Percentiles rank a stretch among this genome's conserved stretches.
phyloP scores from a whole-genome alignment of 2,888 invertebrate species.

The Trichogramma evanescens region DNA sequence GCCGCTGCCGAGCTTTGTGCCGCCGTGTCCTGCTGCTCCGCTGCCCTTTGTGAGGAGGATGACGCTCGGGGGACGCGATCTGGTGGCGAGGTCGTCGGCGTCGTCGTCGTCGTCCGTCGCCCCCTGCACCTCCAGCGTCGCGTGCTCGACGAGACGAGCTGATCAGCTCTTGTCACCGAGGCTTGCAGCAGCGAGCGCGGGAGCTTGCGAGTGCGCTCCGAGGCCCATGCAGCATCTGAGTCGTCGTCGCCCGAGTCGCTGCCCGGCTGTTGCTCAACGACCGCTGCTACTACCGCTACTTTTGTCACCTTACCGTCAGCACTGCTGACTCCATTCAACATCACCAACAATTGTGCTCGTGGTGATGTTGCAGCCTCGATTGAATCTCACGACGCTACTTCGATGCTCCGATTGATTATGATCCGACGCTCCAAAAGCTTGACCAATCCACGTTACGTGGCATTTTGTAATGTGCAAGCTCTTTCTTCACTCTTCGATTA shows the following conservation, averaged over 20 bases:
- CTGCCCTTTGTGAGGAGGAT: constrained; percentile 39
- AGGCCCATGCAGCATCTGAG: background rate
- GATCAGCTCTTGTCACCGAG: too few relatives aligned
- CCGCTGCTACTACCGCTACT: background rate
- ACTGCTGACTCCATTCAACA: constrained; percentile 20
- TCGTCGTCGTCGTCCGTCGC: background rate
- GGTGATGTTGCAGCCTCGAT: background rate
- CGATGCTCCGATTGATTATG: too few relatives aligned
- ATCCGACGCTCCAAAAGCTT: too few relatives aligned
- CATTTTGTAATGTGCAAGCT: too few relatives aligned
- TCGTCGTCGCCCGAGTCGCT: constrained; percentile 1
- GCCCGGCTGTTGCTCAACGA: background rate
- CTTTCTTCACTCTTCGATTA: too few relatives aligned
- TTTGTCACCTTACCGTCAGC: constrained; percentile 16
- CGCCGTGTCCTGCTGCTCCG: constrained; percentile 25
- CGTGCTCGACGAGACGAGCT: background rate
- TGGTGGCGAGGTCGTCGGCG: background rate
- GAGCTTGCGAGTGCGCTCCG: background rate
- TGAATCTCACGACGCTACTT: too few relatives aligned
- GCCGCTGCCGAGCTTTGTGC: background rate
- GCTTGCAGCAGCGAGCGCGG: background rate
- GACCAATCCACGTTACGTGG: too few relatives aligned
- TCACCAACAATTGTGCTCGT: constrained; percentile 7
- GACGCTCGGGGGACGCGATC: constrained; percentile 12
- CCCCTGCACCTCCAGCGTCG: background rate